Evolutionary conservation across 2,797 vertebrate genomes (phyloP).

Genomic region (Danio choprae): DNA sequence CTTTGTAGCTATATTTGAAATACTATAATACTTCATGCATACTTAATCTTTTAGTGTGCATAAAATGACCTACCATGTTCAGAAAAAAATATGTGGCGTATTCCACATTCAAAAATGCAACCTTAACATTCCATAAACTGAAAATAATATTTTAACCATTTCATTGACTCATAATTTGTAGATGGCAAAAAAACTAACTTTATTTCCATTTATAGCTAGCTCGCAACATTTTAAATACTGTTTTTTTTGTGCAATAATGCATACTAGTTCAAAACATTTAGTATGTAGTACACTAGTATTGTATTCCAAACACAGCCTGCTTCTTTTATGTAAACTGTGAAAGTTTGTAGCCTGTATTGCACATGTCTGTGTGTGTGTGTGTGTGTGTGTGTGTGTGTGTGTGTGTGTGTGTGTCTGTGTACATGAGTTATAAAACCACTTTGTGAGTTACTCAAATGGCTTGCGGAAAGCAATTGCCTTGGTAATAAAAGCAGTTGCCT

Average conservation of each 20-base stretch:
- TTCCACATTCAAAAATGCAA: neutral
- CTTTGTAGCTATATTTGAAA: no score
- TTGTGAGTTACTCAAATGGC: constrained; percentile 38
- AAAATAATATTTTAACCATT: neutral
- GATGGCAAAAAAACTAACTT: neutral
- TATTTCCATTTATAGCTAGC: neutral
- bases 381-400: constrained; percentile 16
- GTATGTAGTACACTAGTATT: neutral
- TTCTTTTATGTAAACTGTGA: constrained; percentile 3
- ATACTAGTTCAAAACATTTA: neutral
- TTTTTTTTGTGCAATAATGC: neutral
- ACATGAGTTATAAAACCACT: constrained; percentile 39
- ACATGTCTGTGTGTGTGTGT: constrained; percentile 10
- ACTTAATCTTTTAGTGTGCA: neutral
- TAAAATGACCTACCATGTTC: neutral
- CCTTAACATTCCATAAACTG: neutral
- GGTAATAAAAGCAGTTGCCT: constrained; percentile 50
- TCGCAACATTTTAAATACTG: neutral
- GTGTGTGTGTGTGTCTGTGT: constrained; percentile 14
- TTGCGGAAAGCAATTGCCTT: constrained; percentile 42
- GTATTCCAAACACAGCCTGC: neutral
- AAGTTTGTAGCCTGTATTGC: neutral
- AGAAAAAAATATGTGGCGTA: neutral
- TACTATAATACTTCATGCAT: neutral
- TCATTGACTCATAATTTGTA: neutral